Evolutionary conservation across 1,140 invertebrate species (phyloP), one percentile per base, ranked within the genome.

Genomic region (Arctopsyche grandis): DNA sequence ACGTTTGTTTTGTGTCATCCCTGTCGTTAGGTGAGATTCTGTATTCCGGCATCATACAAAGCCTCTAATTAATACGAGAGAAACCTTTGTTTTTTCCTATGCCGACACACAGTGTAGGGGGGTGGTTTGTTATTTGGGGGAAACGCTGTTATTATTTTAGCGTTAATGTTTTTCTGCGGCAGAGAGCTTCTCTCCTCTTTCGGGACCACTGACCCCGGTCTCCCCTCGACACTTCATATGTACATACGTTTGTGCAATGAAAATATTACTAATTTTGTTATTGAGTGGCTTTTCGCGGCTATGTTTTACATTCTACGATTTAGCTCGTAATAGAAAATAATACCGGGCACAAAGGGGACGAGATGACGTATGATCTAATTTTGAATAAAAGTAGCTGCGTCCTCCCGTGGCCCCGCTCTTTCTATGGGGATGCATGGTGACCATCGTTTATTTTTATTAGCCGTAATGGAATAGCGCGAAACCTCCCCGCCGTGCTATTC

Each of bases 31-130:
- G 29, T 52, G 24, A 21, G 12, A 60, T 60, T 22, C 21, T 16
- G 58, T 22, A 60, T 73, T 73, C 74, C 43, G 56, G 24, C 24
- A 26, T 29, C 24, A 44, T 63, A 76, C 74, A 76, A 76, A 76
- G 74, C 26, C 74, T 76, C 74, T 76, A 76, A 76, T 76, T 76
- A 76, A 76, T 76, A 76, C 74, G 56, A 44, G 74, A 63, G 56
- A 44, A 75, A 38, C 56, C 71, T 74, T 56, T 74, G 71, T 74
- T 74, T 76, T 76, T 76, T 76, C 56, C 22, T 29, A 5, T 12
- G 16, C 24, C 12, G 10, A 16, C n/a, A 16, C 60, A 71, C 69
- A 71, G 46, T 21, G 12, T 16, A 19, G 69, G 38, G 24, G 22
- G 24, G 22, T 26, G 48, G 9, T 19, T 56, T 43, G 9, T 43